These are phyloP conservation scores for Leiothrix lutea DNA, from an alignment of 2,113 vertebrate genomes.

Conservation along the genomic window DNA sequence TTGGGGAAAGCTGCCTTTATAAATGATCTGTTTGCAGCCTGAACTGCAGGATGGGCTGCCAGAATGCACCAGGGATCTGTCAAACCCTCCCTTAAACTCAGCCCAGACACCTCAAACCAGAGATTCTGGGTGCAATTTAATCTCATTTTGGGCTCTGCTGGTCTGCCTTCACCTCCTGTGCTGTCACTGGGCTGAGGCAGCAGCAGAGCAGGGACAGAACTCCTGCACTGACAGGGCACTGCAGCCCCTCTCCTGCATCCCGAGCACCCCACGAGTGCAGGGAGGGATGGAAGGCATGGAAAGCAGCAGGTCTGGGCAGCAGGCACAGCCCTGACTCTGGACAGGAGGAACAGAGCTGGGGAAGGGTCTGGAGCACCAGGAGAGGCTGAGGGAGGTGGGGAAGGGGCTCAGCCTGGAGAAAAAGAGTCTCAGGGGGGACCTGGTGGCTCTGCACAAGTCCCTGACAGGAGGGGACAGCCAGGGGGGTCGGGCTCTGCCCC, in stretches of 20 bases:
- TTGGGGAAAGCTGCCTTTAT: not conserved
- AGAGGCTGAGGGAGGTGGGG: not conserved
- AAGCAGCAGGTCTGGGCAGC: not conserved
- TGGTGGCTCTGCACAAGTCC: not conserved
- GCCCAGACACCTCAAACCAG: not conserved
- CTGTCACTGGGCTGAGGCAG: not conserved
- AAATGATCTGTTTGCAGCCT: not conserved
- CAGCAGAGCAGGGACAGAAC: not conserved
- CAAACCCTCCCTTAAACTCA: not conserved
- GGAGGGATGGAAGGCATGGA: fast-evolving
- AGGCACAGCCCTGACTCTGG: not conserved
- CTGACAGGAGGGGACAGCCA: not conserved
- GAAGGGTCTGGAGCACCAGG: not conserved
- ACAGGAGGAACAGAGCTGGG: fast-evolving
- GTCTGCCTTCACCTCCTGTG: not conserved
- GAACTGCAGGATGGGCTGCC: not conserved
- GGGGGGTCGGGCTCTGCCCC: not conserved
- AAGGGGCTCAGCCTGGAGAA: not conserved
- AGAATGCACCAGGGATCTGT: not conserved
- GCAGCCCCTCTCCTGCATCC: not conserved
- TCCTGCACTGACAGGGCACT: not conserved
- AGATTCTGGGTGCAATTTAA: not conserved
- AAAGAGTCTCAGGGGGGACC: not conserved
- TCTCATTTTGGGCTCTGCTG: not conserved
- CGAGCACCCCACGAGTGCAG: fast-evolving